Conservation (phyloP, 2,888 invertebrate genomes). For the Blera fallax region DNA sequence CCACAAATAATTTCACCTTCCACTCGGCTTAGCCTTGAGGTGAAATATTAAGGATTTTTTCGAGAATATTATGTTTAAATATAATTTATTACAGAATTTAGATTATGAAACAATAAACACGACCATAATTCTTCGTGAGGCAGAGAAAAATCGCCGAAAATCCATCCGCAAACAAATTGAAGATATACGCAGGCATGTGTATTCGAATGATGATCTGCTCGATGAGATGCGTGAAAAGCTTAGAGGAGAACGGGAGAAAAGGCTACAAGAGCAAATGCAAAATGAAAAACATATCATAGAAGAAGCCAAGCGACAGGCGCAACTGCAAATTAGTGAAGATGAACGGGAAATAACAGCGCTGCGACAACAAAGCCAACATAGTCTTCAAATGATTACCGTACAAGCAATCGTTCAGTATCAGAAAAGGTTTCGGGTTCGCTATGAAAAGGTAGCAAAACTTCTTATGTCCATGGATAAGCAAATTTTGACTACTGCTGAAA, state of each 20-base stretch:
- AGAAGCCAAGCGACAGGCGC: constrained; percentile 76
- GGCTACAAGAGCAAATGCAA: constrained; percentile 72
- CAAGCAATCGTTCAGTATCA: constrained; percentile 85
- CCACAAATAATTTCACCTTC: background rate
- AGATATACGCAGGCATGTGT: constrained; percentile 70
- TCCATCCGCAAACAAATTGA: constrained; percentile 73
- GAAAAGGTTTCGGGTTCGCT: constrained; percentile 83
- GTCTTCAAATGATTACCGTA: constrained; percentile 79
- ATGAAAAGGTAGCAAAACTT: constrained; percentile 83
- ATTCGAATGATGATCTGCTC: constrained; percentile 78
- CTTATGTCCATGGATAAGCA: constrained; percentile 81
- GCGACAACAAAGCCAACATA: constrained; percentile 75
- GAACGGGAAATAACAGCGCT: constrained; percentile 75
- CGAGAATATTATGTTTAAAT: background rate
- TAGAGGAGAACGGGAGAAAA: constrained; percentile 67
- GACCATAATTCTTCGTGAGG: constrained; percentile 75
- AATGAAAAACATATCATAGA: constrained; percentile 75
- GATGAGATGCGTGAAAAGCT: constrained; percentile 67
- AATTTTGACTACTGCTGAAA: constrained; percentile 77
- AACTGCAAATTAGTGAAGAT: constrained; percentile 74
- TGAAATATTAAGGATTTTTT: background rate
- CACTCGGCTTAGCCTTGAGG: constrained; percentile 17
- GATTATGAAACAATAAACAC: constrained; percentile 76
- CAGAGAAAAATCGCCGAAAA: constrained; percentile 75
- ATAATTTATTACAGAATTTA: constrained; percentile 61